Evolutionary conservation across 2,113 vertebrate genomes (phyloP), one percentile per base, ranked within the genome.

Genomic region (Austrofundulus limnaeus): DNA sequence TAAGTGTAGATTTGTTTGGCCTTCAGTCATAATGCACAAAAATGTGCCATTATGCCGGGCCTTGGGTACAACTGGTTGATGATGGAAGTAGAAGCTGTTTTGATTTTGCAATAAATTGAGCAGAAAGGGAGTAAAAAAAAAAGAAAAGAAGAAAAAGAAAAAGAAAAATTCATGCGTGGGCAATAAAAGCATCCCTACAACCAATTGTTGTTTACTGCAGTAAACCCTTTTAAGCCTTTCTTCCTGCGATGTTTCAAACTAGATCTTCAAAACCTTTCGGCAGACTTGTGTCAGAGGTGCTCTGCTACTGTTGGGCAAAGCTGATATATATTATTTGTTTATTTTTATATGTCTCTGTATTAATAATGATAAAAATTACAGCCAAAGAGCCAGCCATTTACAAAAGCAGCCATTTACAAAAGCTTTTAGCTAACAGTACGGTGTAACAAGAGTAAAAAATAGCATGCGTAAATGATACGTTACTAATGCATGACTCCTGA

Each of bases 11-110:
- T 73, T 59, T 52, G 31, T 64, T 63, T 51, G 53, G 23, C 72
- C 86, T 75, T 78, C 57, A 72, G 69, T 57, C 42, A 23, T 66
- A 64, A 79, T 55, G 61, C 42, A 52, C 47, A 59, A 84, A 85
- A 78, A 80, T 53, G 65, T 54, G 51, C 65, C 56, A 68, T 79
- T 75, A 77, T 21, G 23, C 66, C n/a, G 70, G 71, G 75, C 80
- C 78, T 81, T 67, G 63, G 54, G 66, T 71, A 66, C 20, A 21
- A 71, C 78, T 59, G 61, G 28, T 42, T 70, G 67, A 41, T 45
- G 49, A 66, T 43, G 55, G 70, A 72, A 58, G 39, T 51, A 39
- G 62, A 68, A 60, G 56, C 54, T 73, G 51, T 55, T 71, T 80
- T 68, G 55, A 47, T 73, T 56, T 68, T 51, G 38, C 37, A 53